Conservation (phyloP, 2,797 vertebrate species). For the Gephyroberyx darwinii region DNA sequence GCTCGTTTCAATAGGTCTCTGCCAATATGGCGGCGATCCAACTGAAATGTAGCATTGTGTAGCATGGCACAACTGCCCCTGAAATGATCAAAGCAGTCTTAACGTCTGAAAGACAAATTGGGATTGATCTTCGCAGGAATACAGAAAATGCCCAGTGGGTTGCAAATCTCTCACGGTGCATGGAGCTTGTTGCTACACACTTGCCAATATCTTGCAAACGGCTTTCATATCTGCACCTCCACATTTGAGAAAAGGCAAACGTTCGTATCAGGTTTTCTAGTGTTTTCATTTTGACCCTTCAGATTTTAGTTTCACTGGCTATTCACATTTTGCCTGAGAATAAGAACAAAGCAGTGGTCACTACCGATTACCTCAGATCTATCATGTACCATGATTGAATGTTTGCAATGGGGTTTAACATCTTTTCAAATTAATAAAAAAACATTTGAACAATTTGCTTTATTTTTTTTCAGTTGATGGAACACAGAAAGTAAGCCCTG, state of each 20-base stretch:
- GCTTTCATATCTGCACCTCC: slow-evolving; percentile 34
- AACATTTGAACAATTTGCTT: slow-evolving; percentile 54
- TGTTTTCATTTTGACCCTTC: neutral
- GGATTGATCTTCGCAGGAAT: neutral
- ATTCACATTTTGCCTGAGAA: slow-evolving; percentile 31
- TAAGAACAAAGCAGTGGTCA: slow-evolving; percentile 23
- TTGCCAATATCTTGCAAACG: slow-evolving; percentile 44
- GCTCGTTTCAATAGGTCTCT: slow-evolving; percentile 7
- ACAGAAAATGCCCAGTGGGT: neutral
- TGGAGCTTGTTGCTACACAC: slow-evolving; percentile 7
- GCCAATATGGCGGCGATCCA: neutral
- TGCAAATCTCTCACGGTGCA: neutral
- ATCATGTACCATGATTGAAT: slow-evolving; percentile 48
- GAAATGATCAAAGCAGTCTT: slow-evolving; percentile 4
- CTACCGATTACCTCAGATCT: slow-evolving; percentile 57
- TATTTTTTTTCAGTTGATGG: slow-evolving; percentile 56
- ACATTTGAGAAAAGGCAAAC: slow-evolving; percentile 1
- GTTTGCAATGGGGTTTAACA: slow-evolving; percentile 49
- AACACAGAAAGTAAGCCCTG: slow-evolving; percentile 35
- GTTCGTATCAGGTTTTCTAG: slow-evolving; percentile 2
- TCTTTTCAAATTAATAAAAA: slow-evolving; percentile 70
- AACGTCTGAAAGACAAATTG: slow-evolving; percentile 1
- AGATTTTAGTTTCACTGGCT: slow-evolving; percentile 20
- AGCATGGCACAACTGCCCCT: neutral
- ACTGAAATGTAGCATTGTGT: neutral